Evolutionary conservation across 1,140 invertebrate genomes (phyloP).

Genomic region (Heliothis subflexa): DNA sequence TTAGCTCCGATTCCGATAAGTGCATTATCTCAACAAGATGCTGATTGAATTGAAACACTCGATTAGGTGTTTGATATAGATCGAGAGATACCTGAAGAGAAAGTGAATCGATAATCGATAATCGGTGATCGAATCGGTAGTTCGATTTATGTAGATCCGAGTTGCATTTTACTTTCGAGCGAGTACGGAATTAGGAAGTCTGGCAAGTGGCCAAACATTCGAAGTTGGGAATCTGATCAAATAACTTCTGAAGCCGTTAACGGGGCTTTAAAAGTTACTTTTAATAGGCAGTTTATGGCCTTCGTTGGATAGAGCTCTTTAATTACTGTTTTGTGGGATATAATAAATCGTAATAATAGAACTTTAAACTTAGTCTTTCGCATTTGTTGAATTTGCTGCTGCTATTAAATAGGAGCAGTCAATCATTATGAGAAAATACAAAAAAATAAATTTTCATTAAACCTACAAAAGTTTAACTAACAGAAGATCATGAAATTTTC

Average conservation of each 20-base stretch:
- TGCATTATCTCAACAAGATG: slow-evolving; percentile 17
- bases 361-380: too few relatives aligned
- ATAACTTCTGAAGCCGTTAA: slow-evolving; percentile 21
- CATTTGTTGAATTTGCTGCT: too few relatives aligned
- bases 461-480: too few relatives aligned
- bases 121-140: slow-evolving; percentile 44
- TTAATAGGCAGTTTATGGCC: not conserved
- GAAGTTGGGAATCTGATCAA: slow-evolving; percentile 2
- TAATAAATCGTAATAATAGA: too few relatives aligned
- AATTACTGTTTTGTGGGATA: too few relatives aligned
- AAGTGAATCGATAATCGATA: slow-evolving; percentile 61
- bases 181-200: slow-evolving; percentile 9
- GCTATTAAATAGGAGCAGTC: too few relatives aligned
- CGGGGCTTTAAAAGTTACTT: slow-evolving; percentile 1
- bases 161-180: slow-evolving; percentile 26
- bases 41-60: slow-evolving; percentile 56
- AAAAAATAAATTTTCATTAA: too few relatives aligned
- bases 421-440: too few relatives aligned
- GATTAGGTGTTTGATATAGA: slow-evolving; percentile 48
- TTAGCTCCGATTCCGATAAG: not conserved
- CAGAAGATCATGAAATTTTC: too few relatives aligned
- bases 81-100: slow-evolving; percentile 52
- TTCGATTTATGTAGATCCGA: slow-evolving; percentile 30
- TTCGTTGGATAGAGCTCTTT: not conserved
- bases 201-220: slow-evolving; percentile 10